Conservation (phyloP, 2,797 vertebrate genomes). For the Hyperoplus immaculatus region DNA sequence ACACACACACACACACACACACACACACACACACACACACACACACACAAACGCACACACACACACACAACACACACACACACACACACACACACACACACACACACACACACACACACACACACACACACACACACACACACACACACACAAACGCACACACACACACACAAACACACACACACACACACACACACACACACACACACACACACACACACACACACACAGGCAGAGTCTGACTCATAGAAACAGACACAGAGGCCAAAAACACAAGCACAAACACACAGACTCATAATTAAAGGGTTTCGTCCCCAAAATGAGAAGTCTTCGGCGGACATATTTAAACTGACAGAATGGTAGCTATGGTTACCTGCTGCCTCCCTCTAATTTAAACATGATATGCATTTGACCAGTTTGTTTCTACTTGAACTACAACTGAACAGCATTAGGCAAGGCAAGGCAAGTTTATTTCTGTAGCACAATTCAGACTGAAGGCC, state of each 20-base stretch:
- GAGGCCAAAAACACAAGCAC: constrained; percentile 24
- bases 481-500: no score
- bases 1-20: constrained; percentile 52
- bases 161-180: constrained; percentile 20
- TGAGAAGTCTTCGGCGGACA: constrained; percentile 3
- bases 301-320: constrained; percentile 48
- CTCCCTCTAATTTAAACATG: constrained; percentile 43
- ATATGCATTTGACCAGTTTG: no score
- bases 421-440: no score
- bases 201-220: constrained; percentile 32
- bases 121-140: constrained; percentile 22
- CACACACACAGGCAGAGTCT: constrained; percentile 22
- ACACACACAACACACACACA: constrained; percentile 44
- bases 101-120: constrained; percentile 9
- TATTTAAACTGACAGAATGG: constrained; percentile 11
- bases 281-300: constrained; percentile 57
- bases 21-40: constrained; percentile 36
- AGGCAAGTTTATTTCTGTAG: no score
- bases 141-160: constrained; percentile 24
- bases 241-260: constrained; percentile 59
- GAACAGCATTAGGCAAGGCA: no score
- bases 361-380: background rate
- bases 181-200: constrained; percentile 23
- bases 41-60: constrained; percentile 47
- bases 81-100: constrained; percentile 29